Conservation (phyloP, 2,888 invertebrate species). For the Tuberolachnus salignus region DNA sequence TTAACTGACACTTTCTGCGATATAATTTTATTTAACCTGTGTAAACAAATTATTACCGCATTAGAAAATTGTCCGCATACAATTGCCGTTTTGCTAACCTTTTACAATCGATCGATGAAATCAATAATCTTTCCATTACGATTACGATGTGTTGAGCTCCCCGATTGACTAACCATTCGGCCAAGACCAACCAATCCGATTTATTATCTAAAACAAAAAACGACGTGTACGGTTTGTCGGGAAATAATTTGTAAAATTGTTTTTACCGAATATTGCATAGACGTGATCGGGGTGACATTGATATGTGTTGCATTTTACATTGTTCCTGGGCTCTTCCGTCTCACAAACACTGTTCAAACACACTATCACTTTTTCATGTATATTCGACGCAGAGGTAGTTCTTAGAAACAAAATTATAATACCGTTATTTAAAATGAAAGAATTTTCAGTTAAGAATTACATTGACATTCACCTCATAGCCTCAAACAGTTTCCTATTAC, state of each 20-base stretch:
- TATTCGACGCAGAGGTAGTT: not conserved
- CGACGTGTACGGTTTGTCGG: not conserved
- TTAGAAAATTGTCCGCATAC: too few relatives aligned
- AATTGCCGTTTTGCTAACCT: too few relatives aligned
- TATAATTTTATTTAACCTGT: conserved; percentile 17
- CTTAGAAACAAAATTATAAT: not conserved
- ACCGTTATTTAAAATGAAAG: not conserved
- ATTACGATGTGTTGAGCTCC: conserved; percentile 57
- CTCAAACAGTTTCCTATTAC: not conserved
- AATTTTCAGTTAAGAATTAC: not conserved
- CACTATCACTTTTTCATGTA: not conserved
- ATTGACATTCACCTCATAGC: conserved; percentile 19
- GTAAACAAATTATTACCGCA: not conserved
- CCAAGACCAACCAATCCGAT: conserved; percentile 55
- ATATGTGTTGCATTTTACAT: not conserved
- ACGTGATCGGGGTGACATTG: conserved; percentile 9
- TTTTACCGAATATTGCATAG: conserved; percentile 33
- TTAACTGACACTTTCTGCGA: conserved; percentile 1
- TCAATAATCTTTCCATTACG: not conserved
- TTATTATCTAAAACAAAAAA: not conserved
- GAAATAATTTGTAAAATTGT: not conserved
- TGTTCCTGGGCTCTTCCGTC: not conserved
- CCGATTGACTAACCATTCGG: conserved; percentile 58
- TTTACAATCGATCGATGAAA: conserved; percentile 7
- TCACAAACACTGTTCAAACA: not conserved